A percentile compares a stretch with the other conserved stretches of the same genome.
Conservation (phyloP, 2,797 vertebrate species). For the Leptodactylus fallax region DNA sequence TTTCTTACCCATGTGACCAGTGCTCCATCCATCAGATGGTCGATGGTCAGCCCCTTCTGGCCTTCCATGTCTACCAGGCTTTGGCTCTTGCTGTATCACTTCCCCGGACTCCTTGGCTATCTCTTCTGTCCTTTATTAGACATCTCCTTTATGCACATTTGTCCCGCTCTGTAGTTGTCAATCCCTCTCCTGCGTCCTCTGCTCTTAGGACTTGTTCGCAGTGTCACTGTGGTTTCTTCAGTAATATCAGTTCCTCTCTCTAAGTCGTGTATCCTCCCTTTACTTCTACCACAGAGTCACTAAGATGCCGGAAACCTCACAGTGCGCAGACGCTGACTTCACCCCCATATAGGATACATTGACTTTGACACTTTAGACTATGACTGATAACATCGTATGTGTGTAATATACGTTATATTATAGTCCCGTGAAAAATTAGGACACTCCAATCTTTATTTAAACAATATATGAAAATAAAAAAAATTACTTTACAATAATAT, state of each 20-base stretch:
- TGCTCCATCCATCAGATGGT: conserved; percentile 58
- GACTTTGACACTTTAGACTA: background rate
- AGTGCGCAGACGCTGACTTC: conserved; percentile 37
- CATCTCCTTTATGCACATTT: background rate
- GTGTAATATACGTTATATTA: no score
- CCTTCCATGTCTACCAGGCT: conserved; percentile 37
- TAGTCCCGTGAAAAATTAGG: no score
- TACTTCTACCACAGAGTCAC: conserved; percentile 40
- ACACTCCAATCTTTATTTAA: no score
- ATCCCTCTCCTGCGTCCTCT: background rate
- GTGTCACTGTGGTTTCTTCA: conserved; percentile 56
- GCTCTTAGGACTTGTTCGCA: background rate
- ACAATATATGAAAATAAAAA: no score
- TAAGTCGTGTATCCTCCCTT: conserved; percentile 19
- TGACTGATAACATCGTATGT: no score
- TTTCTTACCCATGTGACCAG: conserved; percentile 59
- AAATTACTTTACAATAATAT: no score
- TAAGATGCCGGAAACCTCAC: conserved; percentile 40
- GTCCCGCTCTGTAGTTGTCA: background rate
- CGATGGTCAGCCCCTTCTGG: background rate
- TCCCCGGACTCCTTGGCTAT: background rate
- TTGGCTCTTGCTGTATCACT: background rate
- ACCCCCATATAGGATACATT: background rate
- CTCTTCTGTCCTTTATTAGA: background rate
- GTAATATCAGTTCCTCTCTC: conserved; percentile 58